phyloP scores from a whole-genome alignment of 2,113 vertebrate species.

The Alexandromys fortis region DNA sequence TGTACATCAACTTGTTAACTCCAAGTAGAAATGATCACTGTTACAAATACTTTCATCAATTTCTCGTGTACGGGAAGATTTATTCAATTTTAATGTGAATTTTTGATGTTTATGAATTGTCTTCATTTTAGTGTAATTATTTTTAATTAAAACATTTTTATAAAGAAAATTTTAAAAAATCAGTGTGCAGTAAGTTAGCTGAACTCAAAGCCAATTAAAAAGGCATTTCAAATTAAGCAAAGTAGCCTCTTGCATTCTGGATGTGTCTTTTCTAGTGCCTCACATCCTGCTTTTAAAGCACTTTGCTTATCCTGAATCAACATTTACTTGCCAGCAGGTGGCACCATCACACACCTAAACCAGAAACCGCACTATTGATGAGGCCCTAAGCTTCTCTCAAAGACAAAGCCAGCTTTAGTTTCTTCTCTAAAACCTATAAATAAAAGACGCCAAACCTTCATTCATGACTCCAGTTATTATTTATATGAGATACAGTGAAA shows the following conservation, averaged over 20 bases:
- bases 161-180: background rate
- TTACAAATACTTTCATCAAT: background rate
- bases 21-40: background rate
- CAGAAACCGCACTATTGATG: background rate
- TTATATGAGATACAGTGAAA: background rate
- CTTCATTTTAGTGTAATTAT: background rate
- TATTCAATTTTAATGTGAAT: conserved; percentile 1
- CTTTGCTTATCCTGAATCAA: background rate
- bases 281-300: background rate
- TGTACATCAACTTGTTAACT: background rate
- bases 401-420: background rate
- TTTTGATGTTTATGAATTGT: background rate
- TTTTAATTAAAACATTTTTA: background rate
- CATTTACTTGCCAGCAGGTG: conserved; percentile 79
- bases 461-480: background rate
- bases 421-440: background rate
- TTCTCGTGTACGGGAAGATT: background rate
- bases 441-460: conserved; percentile 40
- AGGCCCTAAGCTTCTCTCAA: accelerated
- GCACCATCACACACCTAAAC: conserved; percentile 55
- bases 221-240: background rate
- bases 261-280: background rate
- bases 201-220: background rate
- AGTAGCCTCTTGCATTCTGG: background rate
- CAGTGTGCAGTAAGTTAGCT: background rate